Conservation (phyloP, 2,797 vertebrate species). For the Xiphorhynchus erythropygius region DNA sequence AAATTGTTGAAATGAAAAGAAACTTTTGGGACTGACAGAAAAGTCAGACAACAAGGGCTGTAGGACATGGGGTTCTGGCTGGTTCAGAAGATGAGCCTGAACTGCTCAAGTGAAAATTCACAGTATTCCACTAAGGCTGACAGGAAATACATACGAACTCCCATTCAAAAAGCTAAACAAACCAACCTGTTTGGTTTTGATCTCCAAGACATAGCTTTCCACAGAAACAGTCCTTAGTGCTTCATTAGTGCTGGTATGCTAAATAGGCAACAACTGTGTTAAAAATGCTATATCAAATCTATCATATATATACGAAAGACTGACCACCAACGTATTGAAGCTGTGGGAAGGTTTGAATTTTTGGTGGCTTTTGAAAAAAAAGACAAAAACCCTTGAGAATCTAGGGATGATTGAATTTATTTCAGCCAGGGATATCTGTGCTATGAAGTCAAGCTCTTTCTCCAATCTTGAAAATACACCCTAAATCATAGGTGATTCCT, state of each 20-base stretch:
- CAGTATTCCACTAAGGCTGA: neutral
- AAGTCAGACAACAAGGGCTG: neutral
- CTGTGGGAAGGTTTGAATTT: neutral
- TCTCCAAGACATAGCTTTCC: neutral
- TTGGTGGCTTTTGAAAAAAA: neutral
- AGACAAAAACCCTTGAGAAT: neutral
- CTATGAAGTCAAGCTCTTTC: neutral
- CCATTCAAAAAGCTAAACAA: neutral
- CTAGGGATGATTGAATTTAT: neutral
- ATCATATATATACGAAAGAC: neutral
- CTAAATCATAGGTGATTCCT: neutral
- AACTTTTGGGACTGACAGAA: neutral
- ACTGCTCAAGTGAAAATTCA: neutral
- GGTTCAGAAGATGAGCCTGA: neutral
- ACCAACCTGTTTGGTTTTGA: neutral
- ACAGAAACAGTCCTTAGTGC: neutral
- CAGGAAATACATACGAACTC: neutral
- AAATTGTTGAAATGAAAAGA: neutral
- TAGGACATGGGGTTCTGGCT: neutral
- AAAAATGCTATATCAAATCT: neutral
- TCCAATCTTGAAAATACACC: neutral
- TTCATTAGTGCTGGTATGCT: neutral
- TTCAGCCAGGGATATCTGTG: neutral
- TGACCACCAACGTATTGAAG: neutral
- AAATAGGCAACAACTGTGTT: neutral